Base-by-base conservation (phyloP, 2,113 vertebrate genomes). In the Mesocricetus auratus region DNA sequence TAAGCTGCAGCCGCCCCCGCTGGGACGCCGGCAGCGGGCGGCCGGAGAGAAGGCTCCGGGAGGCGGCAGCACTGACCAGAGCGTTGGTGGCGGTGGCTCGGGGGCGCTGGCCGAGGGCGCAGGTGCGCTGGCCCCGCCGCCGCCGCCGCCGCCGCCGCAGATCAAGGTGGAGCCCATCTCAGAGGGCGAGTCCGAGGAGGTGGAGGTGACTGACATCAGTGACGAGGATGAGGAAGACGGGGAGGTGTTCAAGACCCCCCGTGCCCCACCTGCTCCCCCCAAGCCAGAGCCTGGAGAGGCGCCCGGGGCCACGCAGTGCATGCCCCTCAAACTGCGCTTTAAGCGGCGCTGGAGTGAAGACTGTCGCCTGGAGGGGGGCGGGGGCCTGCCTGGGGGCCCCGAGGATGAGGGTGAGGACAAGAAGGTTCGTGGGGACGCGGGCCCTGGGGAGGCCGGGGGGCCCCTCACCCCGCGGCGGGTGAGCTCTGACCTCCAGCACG, bases 161-260 rank as follows among this genome's bases (percentile, higher is more conserved):
- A 99, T 99, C 96, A 99, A 99, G 98, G 99, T 99, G 98, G 99
- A 99, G 96, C 99, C 99, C 16, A 98, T 99, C 94, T 99, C 99
- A 0, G 99, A 99, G 97, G 98, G 95, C 4, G 98, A 98, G 89
- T 98, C 99, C 0, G 99, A 99, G 97, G 99, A 99, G 2, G 99
- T 99, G 94, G 99, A 99, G 98, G 99, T 99, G 97, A 99, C 99
- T 0, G 99, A 99, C 97, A 99, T 99, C 97, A 99, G 99, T 26
- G 99, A 99, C 0, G 99, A 99, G 26, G 98, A 98, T n/a, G 98
- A 99, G 0, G 97, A 97, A 89, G 99, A 99, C 0, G 99, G 99
- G 81, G 99, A 99, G 24, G 99, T 99, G 85, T 99, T 99, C 98
- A 99, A 99, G 98, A 99, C 99, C 0, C 99, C 99, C 0, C 98